Evolutionary conservation across 1,140 invertebrate genomes (phyloP).

Genomic region (Stegodyphus mimosarum): DNA sequence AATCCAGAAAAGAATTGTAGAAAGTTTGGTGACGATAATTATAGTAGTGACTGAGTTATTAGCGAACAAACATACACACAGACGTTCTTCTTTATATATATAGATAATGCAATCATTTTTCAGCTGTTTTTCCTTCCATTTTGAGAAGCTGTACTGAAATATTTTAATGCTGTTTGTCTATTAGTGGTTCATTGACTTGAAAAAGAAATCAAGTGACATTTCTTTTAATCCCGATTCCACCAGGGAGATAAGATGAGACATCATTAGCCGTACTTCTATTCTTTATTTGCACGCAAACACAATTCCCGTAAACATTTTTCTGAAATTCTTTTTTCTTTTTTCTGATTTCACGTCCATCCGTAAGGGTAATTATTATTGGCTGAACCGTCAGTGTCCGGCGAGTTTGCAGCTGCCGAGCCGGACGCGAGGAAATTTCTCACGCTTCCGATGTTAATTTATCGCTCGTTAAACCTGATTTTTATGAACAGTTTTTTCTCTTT

Average conservation of each 20-base stretch:
- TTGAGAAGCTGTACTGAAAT: no score
- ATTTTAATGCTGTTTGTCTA: no score
- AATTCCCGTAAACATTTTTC: constrained; percentile 30
- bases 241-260: not conserved
- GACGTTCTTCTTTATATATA: no score
- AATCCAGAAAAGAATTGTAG: no score
- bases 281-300: constrained; percentile 27
- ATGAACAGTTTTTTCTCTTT: not conserved
- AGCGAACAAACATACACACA: no score
- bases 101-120: no score
- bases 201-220: not conserved
- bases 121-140: no score
- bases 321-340: constrained; percentile 14
- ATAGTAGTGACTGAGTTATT: no score
- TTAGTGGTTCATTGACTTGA: constrained; percentile 30
- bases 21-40: no score
- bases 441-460: constrained; percentile 48
- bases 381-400: constrained; percentile 22
- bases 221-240: no score
- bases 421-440: constrained; percentile 31
- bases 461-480: constrained; percentile 54
- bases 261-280: constrained; percentile 14
- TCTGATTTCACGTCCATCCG: not conserved
- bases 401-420: constrained; percentile 26
- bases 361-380: constrained; percentile 34